Base-by-base conservation (phyloP, 2,113 vertebrate genomes). In the Ophthalmolycus amberensis region DNA sequence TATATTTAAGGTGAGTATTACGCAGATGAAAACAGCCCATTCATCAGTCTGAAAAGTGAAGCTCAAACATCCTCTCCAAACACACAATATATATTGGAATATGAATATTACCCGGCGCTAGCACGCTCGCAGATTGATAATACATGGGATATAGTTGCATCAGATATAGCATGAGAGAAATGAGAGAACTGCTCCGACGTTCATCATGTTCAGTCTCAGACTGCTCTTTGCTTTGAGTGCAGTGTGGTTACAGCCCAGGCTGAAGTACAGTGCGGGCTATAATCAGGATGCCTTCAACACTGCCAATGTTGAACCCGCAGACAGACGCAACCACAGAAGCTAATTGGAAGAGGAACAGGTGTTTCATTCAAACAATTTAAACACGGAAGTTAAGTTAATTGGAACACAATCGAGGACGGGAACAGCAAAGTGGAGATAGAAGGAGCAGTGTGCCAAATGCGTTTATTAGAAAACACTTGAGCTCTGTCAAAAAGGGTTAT, bases 261-360 rank as follows among this genome's bases (percentile, higher is more conserved):
- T 58, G 40, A 15, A 50, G 44, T 29, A n/a, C 38, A 54, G 76
- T 69, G 25, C 50, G 50, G 22, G 20, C 18, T 32, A 59, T 71
- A 75, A 81, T 89, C 71, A 84, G 59, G 60, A 78, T 15, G 66
- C 71, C 54, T 64, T 74, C 34, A 66, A 46, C 77, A 4, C 22
- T 6, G 44, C 22, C 52, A 1, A 2, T 18, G 63, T 38, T 79
- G 32, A 71, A 80, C 44, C 46, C 11, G 2, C 52, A 75, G 22
- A 68, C 75, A 71, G 71, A 79, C 75, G 81, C 69, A 66, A 10
- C 37, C 70, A 58, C 48, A 44, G 64, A 63, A 42, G 77, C 85
- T 75, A 42, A 82, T 67, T 88, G 20, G 27, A 71, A 16, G 63
- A 60, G 82, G 63, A 88, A 71, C 84, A 88, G 75, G 89, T 90